phyloP scores from a whole-genome alignment of 2,888 invertebrate species.

The Agonum fuliginosum region DNA sequence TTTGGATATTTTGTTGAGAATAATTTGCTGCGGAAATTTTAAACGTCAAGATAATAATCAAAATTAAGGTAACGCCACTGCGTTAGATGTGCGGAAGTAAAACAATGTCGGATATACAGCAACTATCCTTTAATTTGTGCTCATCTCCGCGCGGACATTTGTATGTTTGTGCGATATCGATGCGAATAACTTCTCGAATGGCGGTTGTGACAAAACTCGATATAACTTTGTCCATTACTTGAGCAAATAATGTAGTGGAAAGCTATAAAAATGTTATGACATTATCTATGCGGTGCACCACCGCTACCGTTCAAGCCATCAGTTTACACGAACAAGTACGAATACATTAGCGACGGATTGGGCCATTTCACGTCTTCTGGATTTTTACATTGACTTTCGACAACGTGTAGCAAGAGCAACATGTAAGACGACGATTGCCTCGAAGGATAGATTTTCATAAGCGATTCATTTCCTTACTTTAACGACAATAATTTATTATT shows the following conservation, averaged over 20 bases:
- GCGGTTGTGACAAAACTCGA: constrained; percentile 57
- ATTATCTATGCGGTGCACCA: constrained; percentile 59
- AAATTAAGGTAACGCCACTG: too few species aligned
- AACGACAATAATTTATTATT: too few species aligned
- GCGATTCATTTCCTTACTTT: background rate
- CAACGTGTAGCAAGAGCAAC: background rate
- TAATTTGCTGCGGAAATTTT: too few species aligned
- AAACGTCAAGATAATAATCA: too few species aligned
- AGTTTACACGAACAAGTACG: constrained; percentile 52
- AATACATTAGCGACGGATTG: constrained; percentile 51
- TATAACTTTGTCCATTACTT: constrained; percentile 60
- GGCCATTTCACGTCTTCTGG: constrained; percentile 3
- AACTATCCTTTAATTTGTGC: background rate
- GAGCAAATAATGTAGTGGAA: constrained; percentile 59
- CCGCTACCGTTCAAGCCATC: constrained; percentile 13
- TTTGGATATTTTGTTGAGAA: too few species aligned
- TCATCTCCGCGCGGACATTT: background rate
- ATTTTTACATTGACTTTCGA: constrained; percentile 9
- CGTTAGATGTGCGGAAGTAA: constrained; percentile 1
- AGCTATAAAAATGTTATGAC: constrained; percentile 59
- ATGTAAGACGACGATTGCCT: background rate
- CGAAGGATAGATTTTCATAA: background rate
- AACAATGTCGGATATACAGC: constrained; percentile 23
- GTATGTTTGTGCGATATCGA: constrained; percentile 9
- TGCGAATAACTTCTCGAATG: constrained; percentile 35